Conservation (phyloP, 2,797 vertebrate genomes). For the Chrysocyon brachyurus region DNA sequence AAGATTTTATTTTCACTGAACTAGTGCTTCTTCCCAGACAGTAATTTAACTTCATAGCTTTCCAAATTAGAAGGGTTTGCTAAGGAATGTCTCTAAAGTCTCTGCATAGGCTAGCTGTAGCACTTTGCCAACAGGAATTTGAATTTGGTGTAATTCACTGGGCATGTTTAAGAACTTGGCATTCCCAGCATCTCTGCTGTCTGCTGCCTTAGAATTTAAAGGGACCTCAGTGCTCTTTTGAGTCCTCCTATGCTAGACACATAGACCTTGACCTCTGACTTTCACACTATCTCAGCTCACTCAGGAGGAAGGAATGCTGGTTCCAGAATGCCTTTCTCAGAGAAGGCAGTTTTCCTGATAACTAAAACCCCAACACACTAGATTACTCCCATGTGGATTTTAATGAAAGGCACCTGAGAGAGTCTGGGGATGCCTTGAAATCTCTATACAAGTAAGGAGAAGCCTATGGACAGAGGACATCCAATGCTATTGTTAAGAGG, state of each 20-base stretch:
- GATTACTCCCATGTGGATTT: neutral
- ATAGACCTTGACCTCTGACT: neutral
- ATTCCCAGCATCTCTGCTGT: neutral
- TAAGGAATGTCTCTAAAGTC: slow-evolving; percentile 52
- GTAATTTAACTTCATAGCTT: slow-evolving; percentile 33
- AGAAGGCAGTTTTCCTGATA: neutral
- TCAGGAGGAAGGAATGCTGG: neutral
- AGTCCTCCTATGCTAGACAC: neutral
- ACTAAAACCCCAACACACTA: neutral
- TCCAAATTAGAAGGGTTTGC: slow-evolving; percentile 58
- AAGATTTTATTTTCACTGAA: neutral
- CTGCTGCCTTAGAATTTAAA: neutral
- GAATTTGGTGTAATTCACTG: neutral
- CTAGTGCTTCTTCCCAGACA: neutral
- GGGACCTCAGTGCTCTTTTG: neutral
- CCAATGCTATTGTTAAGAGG: neutral
- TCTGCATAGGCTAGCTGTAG: neutral
- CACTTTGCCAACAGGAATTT: slow-evolving; percentile 10
- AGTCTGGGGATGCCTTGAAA: neutral
- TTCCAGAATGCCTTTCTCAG: neutral
- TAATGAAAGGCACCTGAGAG: neutral
- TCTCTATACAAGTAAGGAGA: neutral
- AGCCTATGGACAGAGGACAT: neutral
- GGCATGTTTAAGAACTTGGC: slow-evolving; percentile 41
- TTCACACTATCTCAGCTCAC: neutral